Percentiles rank a stretch among this genome's conserved stretches.
phyloP scores from a whole-genome alignment of 2,113 vertebrate species.

The Muscicapa adusta region DNA sequence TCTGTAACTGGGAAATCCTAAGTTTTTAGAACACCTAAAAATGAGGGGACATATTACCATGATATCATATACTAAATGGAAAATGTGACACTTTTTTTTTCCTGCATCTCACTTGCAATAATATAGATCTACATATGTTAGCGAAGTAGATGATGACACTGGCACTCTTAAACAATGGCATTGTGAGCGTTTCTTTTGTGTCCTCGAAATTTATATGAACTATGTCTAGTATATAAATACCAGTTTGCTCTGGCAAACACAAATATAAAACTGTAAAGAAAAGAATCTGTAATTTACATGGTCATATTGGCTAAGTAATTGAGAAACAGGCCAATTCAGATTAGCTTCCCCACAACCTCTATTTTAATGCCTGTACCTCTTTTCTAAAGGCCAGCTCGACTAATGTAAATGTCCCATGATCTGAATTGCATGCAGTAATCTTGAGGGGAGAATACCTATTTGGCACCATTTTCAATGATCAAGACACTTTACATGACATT shows the following conservation, averaged over 20 bases:
- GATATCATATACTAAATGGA: neutral
- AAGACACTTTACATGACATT: neutral
- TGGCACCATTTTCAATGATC: neutral
- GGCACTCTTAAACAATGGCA: neutral
- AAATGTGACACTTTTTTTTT: neutral
- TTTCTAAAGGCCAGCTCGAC: neutral
- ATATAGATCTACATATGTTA: neutral
- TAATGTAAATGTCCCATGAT: constrained; percentile 13
- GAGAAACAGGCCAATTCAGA: neutral
- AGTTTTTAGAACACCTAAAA: constrained; percentile 12
- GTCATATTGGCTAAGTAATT: neutral
- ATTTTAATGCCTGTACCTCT: neutral
- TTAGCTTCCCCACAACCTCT: neutral
- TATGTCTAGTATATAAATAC: neutral
- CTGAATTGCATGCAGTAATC: neutral
- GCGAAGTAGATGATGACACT: neutral
- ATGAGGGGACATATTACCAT: neutral
- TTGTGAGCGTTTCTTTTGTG: neutral
- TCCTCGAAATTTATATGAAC: neutral
- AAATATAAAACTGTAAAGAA: neutral
- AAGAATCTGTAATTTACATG: neutral
- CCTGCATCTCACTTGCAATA: neutral
- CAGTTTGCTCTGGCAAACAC: neutral
- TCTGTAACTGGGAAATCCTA: constrained; percentile 11
- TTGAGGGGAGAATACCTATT: neutral